Evolutionary conservation across 2,797 vertebrate species (phyloP).

Genomic region (Falco naumanni): DNA sequence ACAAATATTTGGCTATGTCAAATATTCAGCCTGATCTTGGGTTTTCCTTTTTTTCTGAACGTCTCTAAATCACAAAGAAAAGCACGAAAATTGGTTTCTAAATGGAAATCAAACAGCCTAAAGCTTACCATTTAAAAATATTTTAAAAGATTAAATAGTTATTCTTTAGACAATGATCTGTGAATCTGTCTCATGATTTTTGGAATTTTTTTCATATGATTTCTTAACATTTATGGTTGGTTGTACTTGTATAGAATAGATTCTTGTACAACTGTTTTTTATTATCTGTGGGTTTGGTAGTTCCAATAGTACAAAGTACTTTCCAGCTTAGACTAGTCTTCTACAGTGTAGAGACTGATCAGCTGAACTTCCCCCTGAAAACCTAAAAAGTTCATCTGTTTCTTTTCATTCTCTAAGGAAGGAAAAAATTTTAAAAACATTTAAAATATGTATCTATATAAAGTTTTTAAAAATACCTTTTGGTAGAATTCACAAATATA

Average conservation of each 20-base stretch:
- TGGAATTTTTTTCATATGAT: accelerated
- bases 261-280: not conserved
- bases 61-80: not conserved
- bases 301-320: not conserved
- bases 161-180: not conserved
- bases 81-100: not conserved
- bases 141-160: not conserved
- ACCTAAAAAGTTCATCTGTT: not conserved
- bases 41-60: not conserved
- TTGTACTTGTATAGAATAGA: not conserved
- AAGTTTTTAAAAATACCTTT: not conserved
- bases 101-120: not conserved
- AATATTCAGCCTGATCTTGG: not conserved
- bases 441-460: not conserved
- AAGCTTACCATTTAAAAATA: not conserved
- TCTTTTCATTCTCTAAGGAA: not conserved
- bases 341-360: not conserved
- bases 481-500: not conserved
- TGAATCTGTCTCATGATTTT: not conserved
- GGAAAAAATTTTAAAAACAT: not conserved
- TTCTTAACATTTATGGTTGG: not conserved
- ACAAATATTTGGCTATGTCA: not conserved
- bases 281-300: not conserved
- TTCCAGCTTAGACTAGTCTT: not conserved
- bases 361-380: not conserved